phyloP scores from a whole-genome alignment of 35 echinoderm and acorn worm species.

The Stichopus chloronotus region DNA sequence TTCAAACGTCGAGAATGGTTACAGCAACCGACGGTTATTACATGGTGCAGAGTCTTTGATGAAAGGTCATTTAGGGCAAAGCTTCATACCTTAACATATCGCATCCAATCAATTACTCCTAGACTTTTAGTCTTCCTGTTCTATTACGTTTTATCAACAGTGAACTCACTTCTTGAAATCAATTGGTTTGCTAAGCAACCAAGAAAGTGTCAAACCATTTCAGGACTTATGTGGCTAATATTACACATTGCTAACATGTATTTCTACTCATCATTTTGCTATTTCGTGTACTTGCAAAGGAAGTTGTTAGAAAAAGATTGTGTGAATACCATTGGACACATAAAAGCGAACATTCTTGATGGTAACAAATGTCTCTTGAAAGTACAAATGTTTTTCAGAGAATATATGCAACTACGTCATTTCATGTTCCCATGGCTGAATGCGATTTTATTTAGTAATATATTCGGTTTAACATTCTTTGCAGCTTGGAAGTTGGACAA shows the following conservation, averaged over 20 bases:
- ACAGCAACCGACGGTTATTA: neutral
- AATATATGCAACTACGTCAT: conserved; percentile 16
- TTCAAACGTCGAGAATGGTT: neutral
- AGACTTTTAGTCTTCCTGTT: neutral
- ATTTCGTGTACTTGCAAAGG: neutral
- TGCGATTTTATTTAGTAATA: neutral
- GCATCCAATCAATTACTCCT: neutral
- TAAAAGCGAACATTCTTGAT: neutral
- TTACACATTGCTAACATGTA: neutral
- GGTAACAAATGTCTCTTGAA: neutral
- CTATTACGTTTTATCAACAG: neutral
- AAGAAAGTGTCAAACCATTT: neutral
- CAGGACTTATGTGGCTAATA: neutral
- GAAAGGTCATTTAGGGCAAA: neutral
- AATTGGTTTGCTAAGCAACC: neutral
- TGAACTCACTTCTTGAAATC: neutral
- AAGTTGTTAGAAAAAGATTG: neutral
- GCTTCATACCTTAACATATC: neutral
- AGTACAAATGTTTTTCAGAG: neutral
- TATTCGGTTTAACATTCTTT: neutral
- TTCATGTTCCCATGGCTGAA: conserved; percentile 15
- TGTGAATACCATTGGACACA: neutral
- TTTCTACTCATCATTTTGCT: conserved; percentile 22
- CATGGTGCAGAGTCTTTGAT: neutral
- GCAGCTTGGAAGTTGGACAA: neutral